Percentiles rank a stretch among this genome's conserved stretches.
Evolutionary conservation across 2,113 vertebrate genomes (phyloP).

Genomic region (Macquaria australasica): DNA sequence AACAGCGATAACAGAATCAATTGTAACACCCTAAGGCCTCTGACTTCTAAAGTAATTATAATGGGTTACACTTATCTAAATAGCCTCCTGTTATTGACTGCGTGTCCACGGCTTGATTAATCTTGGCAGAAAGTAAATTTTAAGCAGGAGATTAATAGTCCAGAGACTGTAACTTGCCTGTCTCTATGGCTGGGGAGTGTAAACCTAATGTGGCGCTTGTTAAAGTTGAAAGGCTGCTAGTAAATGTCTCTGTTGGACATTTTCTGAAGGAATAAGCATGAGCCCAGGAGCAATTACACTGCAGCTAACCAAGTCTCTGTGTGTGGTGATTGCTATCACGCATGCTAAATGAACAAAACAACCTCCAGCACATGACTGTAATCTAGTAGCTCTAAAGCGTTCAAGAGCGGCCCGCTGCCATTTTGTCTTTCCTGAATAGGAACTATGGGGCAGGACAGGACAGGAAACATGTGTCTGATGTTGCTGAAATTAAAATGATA

Average conservation of each 20-base stretch:
- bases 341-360: conserved; percentile 57
- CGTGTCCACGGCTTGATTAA: conserved; percentile 60
- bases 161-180: conserved; percentile 46
- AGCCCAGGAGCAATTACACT: conserved; percentile 63
- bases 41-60: conserved; percentile 71
- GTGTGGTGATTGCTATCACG: conserved; percentile 51
- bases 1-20: conserved; percentile 58
- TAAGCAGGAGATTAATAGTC: conserved; percentile 68
- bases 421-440: conserved; percentile 4
- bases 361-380: background rate
- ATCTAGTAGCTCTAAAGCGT: conserved; percentile 10
- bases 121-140: conserved; percentile 62
- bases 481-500: conserved; percentile 53
- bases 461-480: conserved; percentile 9
- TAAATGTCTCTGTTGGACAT: conserved; percentile 63
- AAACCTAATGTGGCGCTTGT: conserved; percentile 73
- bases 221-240: conserved; percentile 68
- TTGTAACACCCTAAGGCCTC: conserved; percentile 45
- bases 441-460: background rate
- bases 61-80: conserved; percentile 75
- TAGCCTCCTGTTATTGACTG: conserved; percentile 71
- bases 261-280: conserved; percentile 63
- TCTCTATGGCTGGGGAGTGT: conserved; percentile 47
- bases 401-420: background rate
- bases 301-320: conserved; percentile 36